A percentile compares a stretch with the other conserved stretches of the same genome.
These are phyloP conservation scores for Datnioides undecimradiatus DNA, from an alignment of 2,113 vertebrate genomes.

Conservation along the genomic window DNA sequence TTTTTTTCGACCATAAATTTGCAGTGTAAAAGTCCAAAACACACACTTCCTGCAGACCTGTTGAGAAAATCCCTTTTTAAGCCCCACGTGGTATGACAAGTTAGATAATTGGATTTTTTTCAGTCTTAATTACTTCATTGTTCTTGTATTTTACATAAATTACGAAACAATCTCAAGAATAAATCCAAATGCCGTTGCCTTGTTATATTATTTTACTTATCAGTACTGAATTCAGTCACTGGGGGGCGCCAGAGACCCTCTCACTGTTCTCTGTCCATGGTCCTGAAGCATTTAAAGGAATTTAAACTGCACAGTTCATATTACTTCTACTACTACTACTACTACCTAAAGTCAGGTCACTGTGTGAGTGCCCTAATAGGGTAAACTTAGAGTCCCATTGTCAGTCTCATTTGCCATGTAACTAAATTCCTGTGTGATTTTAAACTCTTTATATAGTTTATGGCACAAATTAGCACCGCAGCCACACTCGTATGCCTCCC, in stretches of 20 bases:
- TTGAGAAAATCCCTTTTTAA: too few species aligned
- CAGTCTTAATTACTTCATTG: not conserved
- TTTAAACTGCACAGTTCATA: too few species aligned
- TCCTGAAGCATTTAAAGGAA: conserved; percentile 33
- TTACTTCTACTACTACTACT: too few species aligned
- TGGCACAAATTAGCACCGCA: not conserved
- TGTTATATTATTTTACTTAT: not conserved
- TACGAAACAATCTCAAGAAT: not conserved
- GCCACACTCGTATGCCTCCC: not conserved
- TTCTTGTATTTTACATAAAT: not conserved
- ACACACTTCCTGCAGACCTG: too few species aligned
- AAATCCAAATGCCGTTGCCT: not conserved
- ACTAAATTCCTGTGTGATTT: too few species aligned
- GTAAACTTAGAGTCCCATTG: not conserved
- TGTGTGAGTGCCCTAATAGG: too few species aligned
- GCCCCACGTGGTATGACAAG: too few species aligned
- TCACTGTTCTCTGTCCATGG: conserved; percentile 52
- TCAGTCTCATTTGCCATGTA: not conserved
- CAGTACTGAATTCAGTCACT: conserved; percentile 3
- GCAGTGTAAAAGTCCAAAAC: too few species aligned
- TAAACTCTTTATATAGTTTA: not conserved
- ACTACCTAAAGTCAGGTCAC: too few species aligned
- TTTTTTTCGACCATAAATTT: too few species aligned
- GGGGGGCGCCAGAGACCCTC: conserved; percentile 27
- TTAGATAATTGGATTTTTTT: not conserved